Conservation (phyloP, 1,140 invertebrate species). For the Drosophila pseudoananassae region DNA sequence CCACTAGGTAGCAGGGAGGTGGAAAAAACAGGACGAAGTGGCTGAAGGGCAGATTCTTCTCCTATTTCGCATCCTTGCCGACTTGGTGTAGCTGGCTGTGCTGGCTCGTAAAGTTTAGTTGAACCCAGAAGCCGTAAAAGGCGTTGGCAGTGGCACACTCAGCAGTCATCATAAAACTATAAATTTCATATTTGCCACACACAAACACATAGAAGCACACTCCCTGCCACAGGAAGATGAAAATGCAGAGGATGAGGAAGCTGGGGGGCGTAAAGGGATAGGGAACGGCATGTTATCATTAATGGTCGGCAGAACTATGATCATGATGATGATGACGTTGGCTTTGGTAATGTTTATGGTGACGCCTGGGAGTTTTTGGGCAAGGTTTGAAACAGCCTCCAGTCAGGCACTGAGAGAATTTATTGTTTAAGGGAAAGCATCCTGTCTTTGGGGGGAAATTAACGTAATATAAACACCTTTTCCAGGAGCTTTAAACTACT, state of each 20-base stretch:
- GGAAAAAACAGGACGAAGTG: neutral
- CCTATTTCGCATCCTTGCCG: conserved; percentile 15
- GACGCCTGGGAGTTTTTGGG: conserved; percentile 75
- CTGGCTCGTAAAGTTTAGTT: conserved; percentile 78
- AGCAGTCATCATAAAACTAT: conserved; percentile 83
- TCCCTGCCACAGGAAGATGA: conserved; percentile 2
- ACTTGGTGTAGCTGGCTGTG: conserved; percentile 18
- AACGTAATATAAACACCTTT: too few species aligned
- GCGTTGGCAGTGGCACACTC: conserved; percentile 81
- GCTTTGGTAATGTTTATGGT: conserved; percentile 75
- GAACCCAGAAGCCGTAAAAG: conserved; percentile 76
- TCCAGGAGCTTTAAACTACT: too few species aligned
- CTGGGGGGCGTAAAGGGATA: neutral
- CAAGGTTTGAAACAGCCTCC: conserved; percentile 23
- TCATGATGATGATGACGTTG: conserved; percentile 60
- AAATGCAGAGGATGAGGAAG: neutral
- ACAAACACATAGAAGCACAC: conserved; percentile 28
- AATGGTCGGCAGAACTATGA: conserved; percentile 74
- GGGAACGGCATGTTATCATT: conserved; percentile 70
- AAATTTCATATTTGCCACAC: conserved; percentile 82
- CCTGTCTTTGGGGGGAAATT: too few species aligned
- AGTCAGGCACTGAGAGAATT: conserved; percentile 18
- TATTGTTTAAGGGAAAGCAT: too few species aligned
- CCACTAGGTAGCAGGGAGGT: conserved; percentile 42
- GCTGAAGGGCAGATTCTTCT: conserved; percentile 27